Percentiles rank a stretch among this genome's conserved stretches.
Conservation (phyloP, 2,888 invertebrate genomes). For the Troides aeacus region DNA sequence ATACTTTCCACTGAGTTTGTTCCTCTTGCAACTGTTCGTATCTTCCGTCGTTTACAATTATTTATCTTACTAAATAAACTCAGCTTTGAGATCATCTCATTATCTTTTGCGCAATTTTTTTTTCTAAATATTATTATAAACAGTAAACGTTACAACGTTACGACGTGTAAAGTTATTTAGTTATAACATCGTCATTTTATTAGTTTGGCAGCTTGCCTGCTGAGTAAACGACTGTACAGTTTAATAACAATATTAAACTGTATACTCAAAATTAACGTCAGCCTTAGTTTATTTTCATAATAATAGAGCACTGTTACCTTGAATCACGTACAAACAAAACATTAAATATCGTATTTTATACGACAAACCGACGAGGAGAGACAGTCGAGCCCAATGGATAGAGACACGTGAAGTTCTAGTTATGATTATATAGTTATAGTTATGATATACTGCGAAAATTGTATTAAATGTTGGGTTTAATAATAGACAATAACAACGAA, state of each 20-base stretch:
- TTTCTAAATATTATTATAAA: background rate
- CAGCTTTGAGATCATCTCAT: background rate
- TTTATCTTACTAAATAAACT: too few relatives aligned
- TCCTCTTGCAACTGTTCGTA: conserved; percentile 16
- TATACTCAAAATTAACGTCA: background rate
- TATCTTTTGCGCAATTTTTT: background rate
- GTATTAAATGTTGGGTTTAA: too few relatives aligned
- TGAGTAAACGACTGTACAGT: background rate
- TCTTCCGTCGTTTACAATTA: too few relatives aligned
- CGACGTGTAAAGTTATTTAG: background rate
- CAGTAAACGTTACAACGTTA: background rate
- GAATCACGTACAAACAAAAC: background rate
- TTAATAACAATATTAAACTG: background rate
- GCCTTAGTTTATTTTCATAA: conserved; percentile 2
- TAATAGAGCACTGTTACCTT: background rate
- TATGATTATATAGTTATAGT: too few relatives aligned
- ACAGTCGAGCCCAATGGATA: background rate
- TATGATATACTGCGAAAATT: too few relatives aligned
- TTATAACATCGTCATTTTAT: background rate
- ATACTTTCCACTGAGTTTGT: conserved; percentile 32
- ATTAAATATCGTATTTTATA: background rate
- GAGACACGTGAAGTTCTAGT: too few relatives aligned
- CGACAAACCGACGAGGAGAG: background rate
- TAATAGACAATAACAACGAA: too few relatives aligned
- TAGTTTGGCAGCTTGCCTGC: conserved; percentile 2